phyloP scores from a whole-genome alignment of 1,140 invertebrate genomes.

The Caenorhabditis remanei region DNA sequence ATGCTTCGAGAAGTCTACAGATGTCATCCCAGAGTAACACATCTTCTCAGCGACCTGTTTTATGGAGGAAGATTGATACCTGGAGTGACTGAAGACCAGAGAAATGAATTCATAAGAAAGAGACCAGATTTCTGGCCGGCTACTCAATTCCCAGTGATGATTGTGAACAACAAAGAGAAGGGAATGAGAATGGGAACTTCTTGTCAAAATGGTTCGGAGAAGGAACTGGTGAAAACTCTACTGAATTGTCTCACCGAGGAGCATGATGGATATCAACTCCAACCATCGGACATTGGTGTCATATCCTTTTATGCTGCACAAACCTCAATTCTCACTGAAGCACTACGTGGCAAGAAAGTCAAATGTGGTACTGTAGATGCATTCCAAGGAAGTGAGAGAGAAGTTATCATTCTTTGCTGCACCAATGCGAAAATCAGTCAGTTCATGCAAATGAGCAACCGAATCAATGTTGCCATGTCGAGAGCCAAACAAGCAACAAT shows the following conservation, averaged over 20 bases:
- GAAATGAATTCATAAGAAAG: not conserved
- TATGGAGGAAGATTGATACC: not conserved
- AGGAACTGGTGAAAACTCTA: not conserved
- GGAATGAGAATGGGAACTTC: not conserved
- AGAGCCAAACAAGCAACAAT: conserved; percentile 25
- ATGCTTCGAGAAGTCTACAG: not conserved
- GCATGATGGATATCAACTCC: not conserved
- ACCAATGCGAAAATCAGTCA: not conserved
- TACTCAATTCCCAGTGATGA: not conserved
- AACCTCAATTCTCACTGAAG: not conserved
- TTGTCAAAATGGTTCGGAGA: not conserved
- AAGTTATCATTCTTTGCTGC: conserved; percentile 15
- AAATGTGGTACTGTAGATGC: conserved; percentile 13
- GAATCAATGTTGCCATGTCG: conserved; percentile 27
- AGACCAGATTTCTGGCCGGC: not conserved
- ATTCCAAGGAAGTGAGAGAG: conserved; percentile 5
- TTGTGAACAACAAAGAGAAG: not conserved
- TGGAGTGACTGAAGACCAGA: not conserved
- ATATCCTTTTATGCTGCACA: not conserved
- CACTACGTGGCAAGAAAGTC: not conserved
- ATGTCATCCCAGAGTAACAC: not conserved
- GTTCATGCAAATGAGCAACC: conserved; percentile 30
- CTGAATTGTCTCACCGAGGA: not conserved
- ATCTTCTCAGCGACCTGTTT: not conserved
- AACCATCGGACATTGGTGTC: not conserved